Evolutionary conservation across 1,140 invertebrate genomes (phyloP).

Genomic region (Tetranychus urticae): DNA sequence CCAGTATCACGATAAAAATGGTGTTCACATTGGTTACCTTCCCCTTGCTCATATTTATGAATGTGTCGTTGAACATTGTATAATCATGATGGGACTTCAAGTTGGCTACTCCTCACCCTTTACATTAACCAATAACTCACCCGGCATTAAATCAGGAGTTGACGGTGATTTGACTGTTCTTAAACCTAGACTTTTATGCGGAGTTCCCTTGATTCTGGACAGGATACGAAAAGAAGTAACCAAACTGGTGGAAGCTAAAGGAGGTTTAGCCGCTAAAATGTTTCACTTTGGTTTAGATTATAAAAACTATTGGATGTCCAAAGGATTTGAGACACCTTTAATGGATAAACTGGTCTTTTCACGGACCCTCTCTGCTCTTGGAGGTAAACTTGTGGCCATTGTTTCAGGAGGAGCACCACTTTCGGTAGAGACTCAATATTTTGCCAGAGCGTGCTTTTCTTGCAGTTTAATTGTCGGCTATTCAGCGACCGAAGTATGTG

Average conservation of each 20-base stretch:
- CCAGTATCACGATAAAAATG: neutral
- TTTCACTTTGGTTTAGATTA: constrained; percentile 7
- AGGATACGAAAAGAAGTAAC: constrained; percentile 8
- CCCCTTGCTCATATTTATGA: constrained; percentile 18
- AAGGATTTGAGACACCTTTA: constrained; percentile 7
- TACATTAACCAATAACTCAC: constrained; percentile 16
- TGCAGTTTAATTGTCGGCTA: constrained; percentile 78
- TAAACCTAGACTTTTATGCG: constrained; percentile 15
- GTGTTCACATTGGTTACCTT: constrained; percentile 10
- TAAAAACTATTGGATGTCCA: constrained; percentile 8
- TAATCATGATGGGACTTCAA: constrained; percentile 15
- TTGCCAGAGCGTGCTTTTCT: constrained; percentile 78
- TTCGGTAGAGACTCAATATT: constrained; percentile 79
- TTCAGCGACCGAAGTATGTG: constrained; percentile 85
- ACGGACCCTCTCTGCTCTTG: constrained; percentile 47
- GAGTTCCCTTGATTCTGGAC: constrained; percentile 26
- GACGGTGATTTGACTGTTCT: constrained; percentile 15
- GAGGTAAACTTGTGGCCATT: constrained; percentile 60
- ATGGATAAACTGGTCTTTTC: constrained; percentile 32
- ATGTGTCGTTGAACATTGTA: constrained; percentile 10
- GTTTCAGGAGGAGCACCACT: constrained; percentile 81
- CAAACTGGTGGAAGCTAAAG: neutral
- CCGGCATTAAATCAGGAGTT: constrained; percentile 14
- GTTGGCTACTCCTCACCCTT: constrained; percentile 17
- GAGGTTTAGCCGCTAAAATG: constrained; percentile 4